Conservation (phyloP, 2,113 vertebrate species). For the Leucopsar rothschildi region DNA sequence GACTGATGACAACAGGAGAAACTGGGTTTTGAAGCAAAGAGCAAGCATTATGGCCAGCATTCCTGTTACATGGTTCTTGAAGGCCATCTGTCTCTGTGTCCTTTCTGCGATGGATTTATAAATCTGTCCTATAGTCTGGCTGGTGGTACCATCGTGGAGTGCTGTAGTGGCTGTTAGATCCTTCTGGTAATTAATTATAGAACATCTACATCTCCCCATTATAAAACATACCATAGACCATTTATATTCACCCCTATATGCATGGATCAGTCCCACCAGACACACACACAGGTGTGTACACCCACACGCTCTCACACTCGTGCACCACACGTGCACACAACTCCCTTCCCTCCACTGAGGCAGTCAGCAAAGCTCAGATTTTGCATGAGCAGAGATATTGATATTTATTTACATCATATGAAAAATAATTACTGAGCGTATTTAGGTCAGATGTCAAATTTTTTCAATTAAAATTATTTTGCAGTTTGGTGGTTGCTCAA, state of each 20-base stretch:
- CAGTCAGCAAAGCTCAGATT: not conserved
- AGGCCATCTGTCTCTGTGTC: not conserved
- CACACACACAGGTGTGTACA: fast-evolving
- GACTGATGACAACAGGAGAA: conserved; percentile 69
- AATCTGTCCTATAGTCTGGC: not conserved
- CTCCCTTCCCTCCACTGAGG: not conserved
- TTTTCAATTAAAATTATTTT: not conserved
- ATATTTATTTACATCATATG: not conserved
- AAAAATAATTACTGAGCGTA: not conserved
- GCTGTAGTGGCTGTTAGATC: not conserved
- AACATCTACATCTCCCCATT: not conserved
- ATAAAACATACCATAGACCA: not conserved
- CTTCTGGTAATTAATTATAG: not conserved
- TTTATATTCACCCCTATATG: not conserved
- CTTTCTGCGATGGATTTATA: not conserved
- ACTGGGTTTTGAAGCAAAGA: conserved; percentile 70
- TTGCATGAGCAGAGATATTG: not conserved
- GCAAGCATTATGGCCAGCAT: not conserved
- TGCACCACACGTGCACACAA: not conserved
- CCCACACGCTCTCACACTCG: fast-evolving
- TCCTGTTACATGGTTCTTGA: conserved; percentile 17
- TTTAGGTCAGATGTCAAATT: not conserved
- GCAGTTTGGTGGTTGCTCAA: not conserved
- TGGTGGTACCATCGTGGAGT: not conserved
- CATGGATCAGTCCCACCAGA: not conserved